Evolutionary conservation across 1,140 invertebrate genomes (phyloP), one percentile per base, ranked within the genome.

Genomic region (Bombus balteatus): DNA sequence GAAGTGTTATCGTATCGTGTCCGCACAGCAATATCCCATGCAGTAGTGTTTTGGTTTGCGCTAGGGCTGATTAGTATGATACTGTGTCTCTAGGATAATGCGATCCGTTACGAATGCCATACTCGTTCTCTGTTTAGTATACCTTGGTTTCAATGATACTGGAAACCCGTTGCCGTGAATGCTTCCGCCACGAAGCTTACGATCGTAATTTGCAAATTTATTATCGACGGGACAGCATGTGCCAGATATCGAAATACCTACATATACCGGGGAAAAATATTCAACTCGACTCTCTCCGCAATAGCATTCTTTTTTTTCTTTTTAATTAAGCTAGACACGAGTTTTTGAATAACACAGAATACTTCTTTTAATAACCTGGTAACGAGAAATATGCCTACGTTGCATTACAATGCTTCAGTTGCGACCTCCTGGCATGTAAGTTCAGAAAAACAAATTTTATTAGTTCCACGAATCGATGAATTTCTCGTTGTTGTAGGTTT

Each of bases 131-230:
- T 47, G 12, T 72, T 72, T 22, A 22, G 9, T 8, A 28, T 41
- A 47, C 15, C 34, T 81, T 81, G 70, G 8, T 13, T 74, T 74
- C 47, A 81, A 81, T 81, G 80, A 81, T 62, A 15, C 41, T 25
- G 25, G 32, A 28, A 74, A 82, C 28, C 15, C 28, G 28, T 32
- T 68, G 39, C 3, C 4, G 25, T 10, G 15, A 32, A 47, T 37
- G 18, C 57, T 62, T 77, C 57, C 57, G 28, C 28, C 22, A 66
- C 28, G 4, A 41, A 28, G 25, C 37, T 65, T 5, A 9, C 2
- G 10, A 41, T 57, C 13, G 22, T n/a, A 41, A 15, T 34, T 53
- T 41, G 39, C 37, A n/a, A 41, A 41, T 72, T 41, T 72, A 72
- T 15, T 41, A 41, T 37, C 66, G 66, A 37, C 0, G 8, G 3